phyloP scores from a whole-genome alignment of 2,797 vertebrate species.

The Ptychobarbus kaznakovi region DNA sequence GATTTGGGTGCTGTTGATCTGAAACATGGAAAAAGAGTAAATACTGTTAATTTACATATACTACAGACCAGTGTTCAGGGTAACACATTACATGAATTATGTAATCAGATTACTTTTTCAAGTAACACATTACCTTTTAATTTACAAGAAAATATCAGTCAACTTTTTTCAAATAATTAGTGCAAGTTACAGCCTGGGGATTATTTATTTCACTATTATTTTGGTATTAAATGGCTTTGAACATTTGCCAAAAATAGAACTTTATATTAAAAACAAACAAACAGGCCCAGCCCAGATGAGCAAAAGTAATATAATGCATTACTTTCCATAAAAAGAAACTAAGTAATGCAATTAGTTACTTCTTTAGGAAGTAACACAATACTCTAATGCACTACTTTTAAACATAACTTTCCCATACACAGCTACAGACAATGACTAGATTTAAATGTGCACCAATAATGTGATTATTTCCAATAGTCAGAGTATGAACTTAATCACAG shows the following conservation, averaged over 20 bases:
- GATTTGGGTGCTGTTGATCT: background rate
- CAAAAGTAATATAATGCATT: background rate
- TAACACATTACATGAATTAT: background rate
- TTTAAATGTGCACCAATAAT: no score
- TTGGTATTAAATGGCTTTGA: background rate
- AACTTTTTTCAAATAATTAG: no score
- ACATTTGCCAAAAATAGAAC: background rate
- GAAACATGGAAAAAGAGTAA: background rate
- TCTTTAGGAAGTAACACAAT: background rate
- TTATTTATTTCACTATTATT: background rate
- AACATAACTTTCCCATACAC: background rate
- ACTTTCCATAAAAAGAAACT: background rate
- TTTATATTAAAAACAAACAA: background rate
- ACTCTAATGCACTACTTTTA: background rate
- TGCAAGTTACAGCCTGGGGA: background rate
- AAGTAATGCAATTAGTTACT: background rate
- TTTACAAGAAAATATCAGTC: no score
- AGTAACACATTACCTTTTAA: no score
- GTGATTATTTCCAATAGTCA: no score
- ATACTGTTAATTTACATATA: background rate
- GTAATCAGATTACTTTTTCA: no score
- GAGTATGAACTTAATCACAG: no score
- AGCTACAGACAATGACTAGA: no score
- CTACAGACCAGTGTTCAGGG: background rate
- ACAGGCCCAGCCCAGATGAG: background rate